A percentile compares a stretch with the other conserved stretches of the same genome.
phyloP scores from a whole-genome alignment of 2,113 vertebrate species.

The Peromyscus californicus region DNA sequence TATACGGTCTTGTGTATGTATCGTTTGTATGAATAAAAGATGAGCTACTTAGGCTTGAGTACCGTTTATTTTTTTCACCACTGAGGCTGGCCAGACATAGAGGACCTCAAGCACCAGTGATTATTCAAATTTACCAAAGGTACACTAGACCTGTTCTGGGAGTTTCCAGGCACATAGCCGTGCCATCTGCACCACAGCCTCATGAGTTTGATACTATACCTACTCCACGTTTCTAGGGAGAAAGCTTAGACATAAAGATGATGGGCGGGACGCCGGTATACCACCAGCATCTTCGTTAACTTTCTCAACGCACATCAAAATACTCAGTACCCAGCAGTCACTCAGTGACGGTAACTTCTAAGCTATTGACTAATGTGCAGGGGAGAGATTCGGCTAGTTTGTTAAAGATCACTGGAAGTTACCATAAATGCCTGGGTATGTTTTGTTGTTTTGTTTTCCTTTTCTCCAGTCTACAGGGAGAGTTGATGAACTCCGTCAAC shows the following conservation, averaged over 20 bases:
- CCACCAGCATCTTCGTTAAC: not conserved
- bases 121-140: not conserved
- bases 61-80: slow-evolving; percentile 10
- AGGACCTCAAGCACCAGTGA: not conserved
- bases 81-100: not conserved
- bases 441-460: not conserved
- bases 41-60: slow-evolving; percentile 87
- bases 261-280: not conserved
- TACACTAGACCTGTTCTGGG: not conserved
- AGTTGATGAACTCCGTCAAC: not conserved
- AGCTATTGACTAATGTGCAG: not conserved
- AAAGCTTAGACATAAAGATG: not conserved
- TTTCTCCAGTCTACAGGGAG: not conserved
- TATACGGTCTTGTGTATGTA: slow-evolving; percentile 98
- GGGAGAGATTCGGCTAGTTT: not conserved
- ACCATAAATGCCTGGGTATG: not conserved
- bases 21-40: slow-evolving; percentile 97
- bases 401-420: not conserved
- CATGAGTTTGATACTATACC: not conserved
- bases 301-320: slow-evolving; percentile 31
- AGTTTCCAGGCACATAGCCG: not conserved
- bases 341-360: not conserved
- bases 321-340: not conserved
- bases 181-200: not conserved
- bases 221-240: not conserved